These are phyloP conservation scores for Pherbina coryleti DNA, from an alignment of 2,888 invertebrate genomes.

Conservation along the genomic window DNA sequence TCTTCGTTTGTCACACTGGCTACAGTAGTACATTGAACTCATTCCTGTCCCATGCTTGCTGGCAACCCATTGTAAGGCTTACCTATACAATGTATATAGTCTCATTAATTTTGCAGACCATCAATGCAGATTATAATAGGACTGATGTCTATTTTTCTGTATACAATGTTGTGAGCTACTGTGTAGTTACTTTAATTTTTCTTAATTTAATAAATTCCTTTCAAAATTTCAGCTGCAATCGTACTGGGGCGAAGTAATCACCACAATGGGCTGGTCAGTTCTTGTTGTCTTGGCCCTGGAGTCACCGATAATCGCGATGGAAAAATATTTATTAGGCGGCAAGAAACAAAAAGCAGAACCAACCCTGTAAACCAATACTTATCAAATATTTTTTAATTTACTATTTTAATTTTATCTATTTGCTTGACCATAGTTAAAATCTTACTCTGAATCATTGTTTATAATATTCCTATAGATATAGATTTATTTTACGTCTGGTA, in stretches of 20 bases:
- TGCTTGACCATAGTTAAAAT: no score
- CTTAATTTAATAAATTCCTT: neutral
- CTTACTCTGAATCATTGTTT: no score
- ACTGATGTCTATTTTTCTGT: slow-evolving; percentile 43
- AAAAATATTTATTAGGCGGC: slow-evolving; percentile 31
- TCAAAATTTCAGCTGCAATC: slow-evolving; percentile 35
- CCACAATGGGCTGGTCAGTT: slow-evolving; percentile 40
- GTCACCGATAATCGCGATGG: slow-evolving; percentile 45
- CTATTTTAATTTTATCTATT: no score
- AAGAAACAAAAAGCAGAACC: neutral
- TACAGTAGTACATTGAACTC: slow-evolving; percentile 49
- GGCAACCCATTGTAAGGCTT: slow-evolving; percentile 49
- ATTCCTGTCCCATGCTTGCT: slow-evolving; percentile 46
- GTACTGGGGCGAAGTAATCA: slow-evolving; percentile 47
- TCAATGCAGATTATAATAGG: slow-evolving; percentile 35
- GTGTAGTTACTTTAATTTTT: no score
- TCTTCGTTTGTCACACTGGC: slow-evolving; percentile 49
- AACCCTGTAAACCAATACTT: neutral
- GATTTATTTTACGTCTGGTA: no score
- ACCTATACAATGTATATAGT: slow-evolving; percentile 48
- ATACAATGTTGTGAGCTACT: slow-evolving; percentile 38
- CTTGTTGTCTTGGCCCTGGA: slow-evolving; percentile 47
- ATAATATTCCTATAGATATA: no score
- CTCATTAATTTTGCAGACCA: slow-evolving; percentile 45
- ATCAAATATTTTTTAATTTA: no score